phyloP scores from a whole-genome alignment of 2,888 invertebrate species.

The Drosophila kuntzei region DNA sequence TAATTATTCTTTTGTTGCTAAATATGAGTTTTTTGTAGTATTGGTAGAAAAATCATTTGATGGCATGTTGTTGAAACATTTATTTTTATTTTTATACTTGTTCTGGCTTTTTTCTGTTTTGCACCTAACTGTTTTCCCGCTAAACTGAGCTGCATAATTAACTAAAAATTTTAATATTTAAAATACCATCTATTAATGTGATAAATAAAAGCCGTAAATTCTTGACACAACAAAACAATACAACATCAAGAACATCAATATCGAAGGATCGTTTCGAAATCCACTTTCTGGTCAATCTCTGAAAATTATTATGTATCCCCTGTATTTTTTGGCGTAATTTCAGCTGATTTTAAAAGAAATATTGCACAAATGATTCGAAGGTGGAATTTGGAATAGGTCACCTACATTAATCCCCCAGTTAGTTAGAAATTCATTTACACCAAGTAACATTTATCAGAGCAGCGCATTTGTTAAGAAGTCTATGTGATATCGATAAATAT shows the following conservation, averaged over 20 bases:
- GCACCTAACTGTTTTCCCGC: slow-evolving; percentile 49
- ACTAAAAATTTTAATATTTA: slow-evolving; percentile 9
- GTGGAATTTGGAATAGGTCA: slow-evolving; percentile 1
- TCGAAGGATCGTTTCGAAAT: neutral
- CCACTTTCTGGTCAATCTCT: neutral
- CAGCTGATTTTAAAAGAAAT: neutral
- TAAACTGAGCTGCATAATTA: slow-evolving; percentile 53
- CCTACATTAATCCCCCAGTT: slow-evolving; percentile 21
- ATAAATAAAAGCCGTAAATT: slow-evolving; percentile 32
- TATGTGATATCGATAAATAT: slow-evolving; percentile 21
- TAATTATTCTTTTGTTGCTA: slow-evolving; percentile 11
- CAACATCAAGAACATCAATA: slow-evolving; percentile 19
- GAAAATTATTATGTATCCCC: neutral
- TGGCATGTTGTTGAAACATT: slow-evolving; percentile 37
- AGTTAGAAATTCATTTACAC: slow-evolving; percentile 36
- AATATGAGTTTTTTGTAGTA: slow-evolving; percentile 3
- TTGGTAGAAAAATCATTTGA: slow-evolving; percentile 9
- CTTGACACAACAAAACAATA: slow-evolving; percentile 35
- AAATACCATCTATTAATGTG: slow-evolving; percentile 34
- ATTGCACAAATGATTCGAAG: neutral
- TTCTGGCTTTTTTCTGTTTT: slow-evolving; percentile 74
- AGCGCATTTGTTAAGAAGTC: slow-evolving; percentile 25
- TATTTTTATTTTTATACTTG: slow-evolving; percentile 14
- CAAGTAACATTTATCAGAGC: slow-evolving; percentile 31
- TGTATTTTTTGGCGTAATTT: neutral